Conservation (phyloP, 2,888 invertebrate genomes). For the Polietes domitor region DNA sequence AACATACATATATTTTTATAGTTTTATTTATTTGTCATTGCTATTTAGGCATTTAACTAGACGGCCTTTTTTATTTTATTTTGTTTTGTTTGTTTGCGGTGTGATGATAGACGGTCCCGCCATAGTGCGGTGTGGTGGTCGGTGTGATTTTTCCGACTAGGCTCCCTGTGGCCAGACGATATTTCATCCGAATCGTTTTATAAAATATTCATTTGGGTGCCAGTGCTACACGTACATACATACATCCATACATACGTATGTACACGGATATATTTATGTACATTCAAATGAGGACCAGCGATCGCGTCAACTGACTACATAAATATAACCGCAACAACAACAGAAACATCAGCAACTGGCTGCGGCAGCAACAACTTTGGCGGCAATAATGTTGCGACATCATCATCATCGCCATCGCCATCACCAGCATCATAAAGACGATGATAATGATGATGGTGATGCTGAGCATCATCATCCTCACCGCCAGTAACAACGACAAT, state of each 20-base stretch:
- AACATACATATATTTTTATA: conserved; percentile 16
- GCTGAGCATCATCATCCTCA: not conserved
- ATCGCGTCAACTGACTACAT: conserved; percentile 17
- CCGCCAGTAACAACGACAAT: conserved; percentile 25
- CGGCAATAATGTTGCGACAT: conserved; percentile 62
- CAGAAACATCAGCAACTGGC: conserved; percentile 20
- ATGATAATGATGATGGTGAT: not conserved
- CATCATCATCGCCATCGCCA: conserved; percentile 40
- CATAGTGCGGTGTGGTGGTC: conserved; percentile 70
- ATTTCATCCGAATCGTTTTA: conserved; percentile 70
- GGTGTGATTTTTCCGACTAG: conserved; percentile 66
- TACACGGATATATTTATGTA: conserved; percentile 22
- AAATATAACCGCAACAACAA: conserved; percentile 46
- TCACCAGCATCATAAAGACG: not conserved
- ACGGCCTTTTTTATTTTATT: conserved; percentile 25
- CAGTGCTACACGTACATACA: conserved; percentile 8
- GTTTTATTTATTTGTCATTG: conserved; percentile 61
- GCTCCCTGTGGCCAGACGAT: conserved; percentile 69
- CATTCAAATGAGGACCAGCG: conserved; percentile 28
- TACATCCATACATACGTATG: conserved; percentile 5
- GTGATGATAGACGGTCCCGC: conserved; percentile 68
- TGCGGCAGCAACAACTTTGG: conserved; percentile 23
- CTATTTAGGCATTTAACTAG: conserved; percentile 65
- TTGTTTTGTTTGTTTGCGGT: conserved; percentile 24
- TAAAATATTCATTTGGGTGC: conserved; percentile 57